Conservation (phyloP, 2,113 vertebrate species). For the Chrysemys picta region DNA sequence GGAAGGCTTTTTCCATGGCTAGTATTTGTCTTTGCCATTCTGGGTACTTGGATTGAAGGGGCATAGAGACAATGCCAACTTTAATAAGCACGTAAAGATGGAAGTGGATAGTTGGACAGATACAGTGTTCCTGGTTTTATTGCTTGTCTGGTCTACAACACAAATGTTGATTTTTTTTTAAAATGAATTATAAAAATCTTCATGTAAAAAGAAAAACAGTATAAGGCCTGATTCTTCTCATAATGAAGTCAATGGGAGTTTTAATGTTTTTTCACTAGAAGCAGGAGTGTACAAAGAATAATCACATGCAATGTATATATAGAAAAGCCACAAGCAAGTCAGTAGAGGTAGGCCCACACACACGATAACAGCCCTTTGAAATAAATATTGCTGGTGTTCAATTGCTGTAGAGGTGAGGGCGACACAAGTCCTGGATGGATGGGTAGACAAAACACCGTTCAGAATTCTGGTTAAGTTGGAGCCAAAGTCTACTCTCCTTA, state of each 20-base stretch:
- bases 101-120: neutral
- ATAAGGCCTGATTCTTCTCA: neutral
- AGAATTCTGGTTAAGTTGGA: neutral
- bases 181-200: neutral
- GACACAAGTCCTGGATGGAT: neutral
- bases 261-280: neutral
- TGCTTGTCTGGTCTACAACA: neutral
- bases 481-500: neutral
- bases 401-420: neutral
- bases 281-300: neutral
- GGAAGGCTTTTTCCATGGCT: neutral
- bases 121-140: neutral
- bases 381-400: neutral
- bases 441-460: neutral
- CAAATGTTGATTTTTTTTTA: neutral
- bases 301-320: neutral
- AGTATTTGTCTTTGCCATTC: neutral
- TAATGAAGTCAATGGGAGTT: neutral
- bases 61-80: neutral
- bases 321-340: neutral
- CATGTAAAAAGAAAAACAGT: neutral
- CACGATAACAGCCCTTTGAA: neutral
- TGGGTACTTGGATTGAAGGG: neutral
- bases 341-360: neutral
- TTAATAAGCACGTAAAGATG: neutral